These are phyloP conservation scores for Stenotaenia linearis DNA, from an alignment of 2,888 invertebrate species.

Conservation along the genomic window DNA sequence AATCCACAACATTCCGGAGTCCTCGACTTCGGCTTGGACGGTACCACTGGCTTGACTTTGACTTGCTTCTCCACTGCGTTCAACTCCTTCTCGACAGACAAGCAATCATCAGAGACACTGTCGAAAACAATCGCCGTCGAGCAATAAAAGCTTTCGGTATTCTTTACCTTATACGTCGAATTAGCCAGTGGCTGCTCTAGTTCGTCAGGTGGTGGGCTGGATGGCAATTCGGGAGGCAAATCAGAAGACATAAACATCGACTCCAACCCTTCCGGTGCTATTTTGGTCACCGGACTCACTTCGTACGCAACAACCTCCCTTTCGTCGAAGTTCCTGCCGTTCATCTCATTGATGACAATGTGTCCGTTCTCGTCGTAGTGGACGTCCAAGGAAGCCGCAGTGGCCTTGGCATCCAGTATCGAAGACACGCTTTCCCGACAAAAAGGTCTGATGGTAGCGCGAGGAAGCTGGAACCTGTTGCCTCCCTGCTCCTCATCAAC, in stretches of 20 bases:
- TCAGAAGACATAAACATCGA: slow-evolving; percentile 54
- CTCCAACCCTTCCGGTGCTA: slow-evolving; percentile 57
- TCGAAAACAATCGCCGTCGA: neutral
- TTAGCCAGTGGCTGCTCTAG: slow-evolving; percentile 35
- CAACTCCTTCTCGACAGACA: neutral
- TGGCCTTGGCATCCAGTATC: neutral
- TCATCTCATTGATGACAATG: slow-evolving; percentile 63
- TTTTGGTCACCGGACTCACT: slow-evolving; percentile 35
- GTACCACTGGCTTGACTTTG: neutral
- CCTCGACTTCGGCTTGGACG: neutral
- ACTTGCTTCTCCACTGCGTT: neutral
- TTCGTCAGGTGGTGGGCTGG: slow-evolving; percentile 37
- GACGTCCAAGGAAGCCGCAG: neutral
- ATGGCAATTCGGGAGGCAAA: slow-evolving; percentile 17
- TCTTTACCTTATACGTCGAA: neutral
- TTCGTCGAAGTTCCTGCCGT: slow-evolving; percentile 47
- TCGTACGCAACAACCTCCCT: neutral
- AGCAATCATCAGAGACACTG: neutral
- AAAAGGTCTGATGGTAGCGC: neutral
- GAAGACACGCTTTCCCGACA: neutral
- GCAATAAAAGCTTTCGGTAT: neutral
- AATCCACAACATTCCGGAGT: neutral
- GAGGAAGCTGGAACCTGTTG: neutral
- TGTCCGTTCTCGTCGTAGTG: slow-evolving; percentile 7
- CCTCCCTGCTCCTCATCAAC: neutral